Percentiles rank a stretch among this genome's conserved stretches.
These are phyloP conservation scores for Leptinotarsa undecemlineata DNA, from an alignment of 1,140 invertebrate species.

Conservation along the genomic window DNA sequence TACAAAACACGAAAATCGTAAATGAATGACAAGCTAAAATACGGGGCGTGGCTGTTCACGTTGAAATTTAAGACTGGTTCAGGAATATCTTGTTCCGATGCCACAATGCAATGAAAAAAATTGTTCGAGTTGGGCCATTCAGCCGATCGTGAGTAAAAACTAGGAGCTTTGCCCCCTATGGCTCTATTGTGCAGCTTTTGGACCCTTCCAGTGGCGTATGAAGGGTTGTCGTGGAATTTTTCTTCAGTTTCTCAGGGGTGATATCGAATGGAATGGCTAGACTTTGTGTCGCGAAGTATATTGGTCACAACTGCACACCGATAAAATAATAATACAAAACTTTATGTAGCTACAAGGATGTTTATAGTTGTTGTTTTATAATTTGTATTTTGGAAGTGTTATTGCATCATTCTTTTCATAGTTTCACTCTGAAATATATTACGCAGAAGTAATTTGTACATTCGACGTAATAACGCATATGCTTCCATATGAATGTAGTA, in stretches of 20 bases:
- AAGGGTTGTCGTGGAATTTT: neutral
- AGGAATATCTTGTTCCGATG: slow-evolving; percentile 51
- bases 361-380: no score
- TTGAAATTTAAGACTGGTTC: slow-evolving; percentile 51
- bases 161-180: slow-evolving; percentile 50
- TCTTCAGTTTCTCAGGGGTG: no score
- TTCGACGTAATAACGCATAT: no score
- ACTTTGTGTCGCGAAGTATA: neutral
- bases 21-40: slow-evolving; percentile 51
- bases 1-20: slow-evolving; percentile 44
- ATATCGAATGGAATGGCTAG: neutral
- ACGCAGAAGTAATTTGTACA: no score
- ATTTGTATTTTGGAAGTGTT: no score
- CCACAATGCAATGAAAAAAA: slow-evolving; percentile 49
- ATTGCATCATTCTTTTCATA: no score
- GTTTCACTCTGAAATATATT: no score
- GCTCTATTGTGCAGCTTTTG: slow-evolving; percentile 41
- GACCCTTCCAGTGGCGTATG: slow-evolving; percentile 21
- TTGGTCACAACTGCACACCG: neutral
- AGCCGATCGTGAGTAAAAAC: slow-evolving; percentile 51
- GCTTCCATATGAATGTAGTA: no score
- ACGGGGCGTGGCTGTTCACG: slow-evolving; percentile 46
- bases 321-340: neutral
- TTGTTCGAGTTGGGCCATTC: slow-evolving; percentile 49
- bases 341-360: neutral